Base-by-base conservation (phyloP, 2,888 invertebrate species). In the Flexamia atlantica region DNA sequence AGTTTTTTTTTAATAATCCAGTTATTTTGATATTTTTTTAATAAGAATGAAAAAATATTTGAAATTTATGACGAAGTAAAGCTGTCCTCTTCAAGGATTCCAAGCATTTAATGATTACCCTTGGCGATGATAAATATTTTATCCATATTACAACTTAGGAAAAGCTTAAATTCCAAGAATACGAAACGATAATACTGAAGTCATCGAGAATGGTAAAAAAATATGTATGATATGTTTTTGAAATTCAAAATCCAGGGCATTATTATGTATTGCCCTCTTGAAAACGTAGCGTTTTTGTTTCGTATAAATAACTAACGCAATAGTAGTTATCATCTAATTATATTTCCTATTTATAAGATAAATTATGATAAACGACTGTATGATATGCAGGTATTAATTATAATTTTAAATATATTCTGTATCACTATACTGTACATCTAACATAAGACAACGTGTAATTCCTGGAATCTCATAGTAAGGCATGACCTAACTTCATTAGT, bases 301-400 rank as follows among this genome's bases (percentile, higher is more conserved):
- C 9, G 36, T 36, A 36, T 36, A 36, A 36, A 36, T 9, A 36
- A 36, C 4, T 36, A 36, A 36, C 36, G 23, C 4, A 57, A 23
- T 20, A 57, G 23, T 7, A 5, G 7, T 57, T 57, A 4, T 57
- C 23, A 23, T 12, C 23, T 57, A 57, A 14, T 64, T 30, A 57
- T 57, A 57, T 23, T 5, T 64, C 28, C 4, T 64, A 28, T 28
- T 9, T 64, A 30, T 64, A 28, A 64, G 7, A 28, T 30, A 64
- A 64, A 64, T 64, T 30, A 64, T 64, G 25, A 30, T 64, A 64
- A 25, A 28, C 30, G 3, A 64, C 14, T 9, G 7, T 64, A 72
- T 72, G 72, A 72, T 72, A 72, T 72, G 72, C 72, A 72, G 40
- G 36, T 20, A 32, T 32, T 70, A 7, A 28, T 60, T 12, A 17